Percentiles rank a stretch among this genome's conserved stretches.
Evolutionary conservation across 2,113 vertebrate genomes (phyloP).

Genomic region (Panthera tigris): DNA sequence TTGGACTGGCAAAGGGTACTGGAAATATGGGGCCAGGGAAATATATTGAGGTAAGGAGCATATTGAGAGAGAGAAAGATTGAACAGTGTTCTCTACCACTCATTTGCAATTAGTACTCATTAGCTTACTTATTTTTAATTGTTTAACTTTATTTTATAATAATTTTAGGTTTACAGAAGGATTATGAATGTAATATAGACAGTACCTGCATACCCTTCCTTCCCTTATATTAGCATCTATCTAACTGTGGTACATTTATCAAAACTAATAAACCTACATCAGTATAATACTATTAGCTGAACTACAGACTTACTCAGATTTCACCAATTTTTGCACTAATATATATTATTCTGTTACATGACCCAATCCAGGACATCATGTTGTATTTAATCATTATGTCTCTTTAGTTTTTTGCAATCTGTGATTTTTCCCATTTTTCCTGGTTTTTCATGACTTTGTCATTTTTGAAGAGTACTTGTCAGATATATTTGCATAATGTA

Average conservation of each 20-base stretch:
- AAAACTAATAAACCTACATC: neutral
- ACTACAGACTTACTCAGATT: neutral
- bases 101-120: neutral
- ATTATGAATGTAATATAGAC: neutral
- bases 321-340: neutral
- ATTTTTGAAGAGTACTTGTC: neutral
- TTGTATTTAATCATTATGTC: neutral
- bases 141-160: neutral
- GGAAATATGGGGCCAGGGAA: neutral
- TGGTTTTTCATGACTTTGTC: neutral
- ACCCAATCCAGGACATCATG: neutral
- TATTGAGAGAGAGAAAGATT: neutral
- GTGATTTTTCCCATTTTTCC: neutral
- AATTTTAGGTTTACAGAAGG: neutral
- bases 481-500: neutral
- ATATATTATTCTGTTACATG: neutral
- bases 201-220: neutral
- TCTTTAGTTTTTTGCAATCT: neutral
- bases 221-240: neutral
- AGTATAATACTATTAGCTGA: neutral
- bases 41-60: neutral
- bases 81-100: neutral
- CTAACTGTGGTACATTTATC: neutral
- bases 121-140: neutral
- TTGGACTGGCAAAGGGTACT: neutral